A percentile compares a stretch with the other conserved stretches of the same genome.
phyloP scores from a whole-genome alignment of 2,888 invertebrate species.

The Odontocerum albicorne region DNA sequence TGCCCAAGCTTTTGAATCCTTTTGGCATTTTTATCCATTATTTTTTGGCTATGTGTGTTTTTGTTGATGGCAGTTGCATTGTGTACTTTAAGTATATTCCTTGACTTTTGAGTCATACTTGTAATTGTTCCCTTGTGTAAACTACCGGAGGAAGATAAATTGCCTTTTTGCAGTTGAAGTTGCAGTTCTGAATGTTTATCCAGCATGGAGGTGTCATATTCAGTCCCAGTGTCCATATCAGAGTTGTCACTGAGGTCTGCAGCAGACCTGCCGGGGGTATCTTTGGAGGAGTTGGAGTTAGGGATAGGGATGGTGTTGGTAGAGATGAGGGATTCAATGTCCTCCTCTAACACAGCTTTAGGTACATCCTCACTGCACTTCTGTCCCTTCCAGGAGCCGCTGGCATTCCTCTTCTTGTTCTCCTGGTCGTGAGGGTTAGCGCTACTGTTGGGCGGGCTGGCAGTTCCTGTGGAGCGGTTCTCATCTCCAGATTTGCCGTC shows the following conservation, averaged over 20 bases:
- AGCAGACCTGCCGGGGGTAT: background rate
- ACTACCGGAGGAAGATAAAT: conserved; percentile 53
- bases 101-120: conserved; percentile 49
- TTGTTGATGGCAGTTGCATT: conserved; percentile 47
- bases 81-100: conserved; percentile 48
- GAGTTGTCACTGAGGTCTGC: conserved; percentile 30
- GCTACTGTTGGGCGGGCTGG: conserved; percentile 19
- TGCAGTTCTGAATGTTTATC: conserved; percentile 57
- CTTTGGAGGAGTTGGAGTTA: conserved; percentile 16
- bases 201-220: conserved; percentile 48
- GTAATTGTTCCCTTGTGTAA: conserved; percentile 44
- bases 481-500: conserved; percentile 47
- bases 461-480: conserved; percentile 31
- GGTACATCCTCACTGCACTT: conserved; percentile 48
- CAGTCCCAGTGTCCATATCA: conserved; percentile 39
- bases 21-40: conserved; percentile 51
- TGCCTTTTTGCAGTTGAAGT: conserved; percentile 53
- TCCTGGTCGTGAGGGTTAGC: conserved; percentile 42
- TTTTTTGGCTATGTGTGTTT: conserved; percentile 48
- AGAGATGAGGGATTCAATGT: conserved; percentile 55
- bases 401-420: conserved; percentile 35
- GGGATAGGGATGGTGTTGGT: conserved; percentile 50
- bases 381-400: conserved; percentile 41
- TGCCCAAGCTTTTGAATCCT: conserved; percentile 54
- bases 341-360: conserved; percentile 45